These are phyloP conservation scores for Ascidia mentula DNA, from an alignment of 23 tunicate genomes.

Conservation along the genomic window DNA sequence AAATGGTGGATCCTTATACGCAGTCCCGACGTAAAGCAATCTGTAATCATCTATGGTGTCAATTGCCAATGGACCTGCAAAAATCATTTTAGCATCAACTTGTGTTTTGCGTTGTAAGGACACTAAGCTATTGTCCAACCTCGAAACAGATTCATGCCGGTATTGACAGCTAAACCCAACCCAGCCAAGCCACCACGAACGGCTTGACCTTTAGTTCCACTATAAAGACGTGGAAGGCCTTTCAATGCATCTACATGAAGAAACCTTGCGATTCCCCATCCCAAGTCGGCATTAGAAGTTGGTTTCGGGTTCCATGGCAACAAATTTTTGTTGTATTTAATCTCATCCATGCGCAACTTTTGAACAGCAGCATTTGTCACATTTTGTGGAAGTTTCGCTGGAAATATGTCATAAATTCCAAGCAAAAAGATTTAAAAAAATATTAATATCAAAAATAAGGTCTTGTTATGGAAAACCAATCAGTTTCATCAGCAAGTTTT, in stretches of 20 bases:
- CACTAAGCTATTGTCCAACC: neutral
- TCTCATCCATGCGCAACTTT: conserved; percentile 1
- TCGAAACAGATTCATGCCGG: neutral
- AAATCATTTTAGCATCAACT: too few species aligned
- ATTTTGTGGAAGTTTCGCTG: conserved; percentile 14
- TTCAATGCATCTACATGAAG: neutral
- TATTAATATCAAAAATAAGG: too few species aligned
- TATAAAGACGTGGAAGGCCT: conserved; percentile 19
- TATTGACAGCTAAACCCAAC: neutral
- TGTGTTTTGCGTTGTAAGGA: too few species aligned
- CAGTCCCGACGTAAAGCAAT: neutral
- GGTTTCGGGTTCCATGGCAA: conserved; percentile 25
- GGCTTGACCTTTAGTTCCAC: neutral
- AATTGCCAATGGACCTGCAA: neutral
- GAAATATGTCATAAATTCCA: too few species aligned
- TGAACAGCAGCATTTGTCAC: neutral
- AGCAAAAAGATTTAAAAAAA: too few species aligned
- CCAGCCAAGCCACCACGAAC: neutral
- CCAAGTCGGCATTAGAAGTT: conserved; percentile 19
- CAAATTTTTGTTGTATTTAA: neutral
- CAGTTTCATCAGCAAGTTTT: too few species aligned
- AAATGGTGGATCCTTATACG: neutral
- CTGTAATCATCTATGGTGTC: neutral
- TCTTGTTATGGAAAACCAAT: too few species aligned
- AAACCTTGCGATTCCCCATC: conserved; percentile 27